Conservation (phyloP, 2,113 vertebrate species). For the Jacana jacana region DNA sequence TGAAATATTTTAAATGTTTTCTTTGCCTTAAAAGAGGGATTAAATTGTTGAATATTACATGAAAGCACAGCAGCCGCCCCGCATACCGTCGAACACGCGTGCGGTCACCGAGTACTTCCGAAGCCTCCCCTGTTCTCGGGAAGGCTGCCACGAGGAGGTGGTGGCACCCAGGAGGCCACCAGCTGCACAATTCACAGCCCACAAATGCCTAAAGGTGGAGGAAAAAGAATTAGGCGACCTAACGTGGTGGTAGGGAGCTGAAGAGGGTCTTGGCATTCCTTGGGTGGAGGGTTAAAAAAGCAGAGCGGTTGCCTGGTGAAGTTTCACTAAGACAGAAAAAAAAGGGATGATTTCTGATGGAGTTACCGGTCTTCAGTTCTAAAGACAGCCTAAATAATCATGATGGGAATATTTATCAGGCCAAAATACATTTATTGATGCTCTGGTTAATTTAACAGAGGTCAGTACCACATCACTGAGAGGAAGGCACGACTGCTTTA, state of each 20-base stretch:
- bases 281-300: background rate
- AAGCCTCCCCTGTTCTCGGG: background rate
- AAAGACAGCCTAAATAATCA: background rate
- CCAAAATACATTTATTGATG: background rate
- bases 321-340: background rate
- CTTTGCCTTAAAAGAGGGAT: constrained; percentile 37
- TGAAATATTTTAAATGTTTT: constrained; percentile 34
- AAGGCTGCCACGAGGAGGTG: background rate
- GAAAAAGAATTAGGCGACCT: background rate
- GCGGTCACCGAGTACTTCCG: background rate
- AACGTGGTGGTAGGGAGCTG: background rate
- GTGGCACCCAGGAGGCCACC: background rate
- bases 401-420: background rate
- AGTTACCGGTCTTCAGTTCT: background rate
- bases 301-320: fast-evolving
- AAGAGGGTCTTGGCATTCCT: background rate
- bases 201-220: background rate
- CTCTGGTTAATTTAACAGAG: background rate
- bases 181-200: background rate
- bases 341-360: background rate
- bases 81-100: background rate
- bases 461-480: background rate
- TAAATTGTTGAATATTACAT: constrained; percentile 32
- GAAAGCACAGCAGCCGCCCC: background rate
- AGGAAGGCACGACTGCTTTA: background rate